Conservation (phyloP, 2,113 vertebrate species). For the Rostratula benghalensis region DNA sequence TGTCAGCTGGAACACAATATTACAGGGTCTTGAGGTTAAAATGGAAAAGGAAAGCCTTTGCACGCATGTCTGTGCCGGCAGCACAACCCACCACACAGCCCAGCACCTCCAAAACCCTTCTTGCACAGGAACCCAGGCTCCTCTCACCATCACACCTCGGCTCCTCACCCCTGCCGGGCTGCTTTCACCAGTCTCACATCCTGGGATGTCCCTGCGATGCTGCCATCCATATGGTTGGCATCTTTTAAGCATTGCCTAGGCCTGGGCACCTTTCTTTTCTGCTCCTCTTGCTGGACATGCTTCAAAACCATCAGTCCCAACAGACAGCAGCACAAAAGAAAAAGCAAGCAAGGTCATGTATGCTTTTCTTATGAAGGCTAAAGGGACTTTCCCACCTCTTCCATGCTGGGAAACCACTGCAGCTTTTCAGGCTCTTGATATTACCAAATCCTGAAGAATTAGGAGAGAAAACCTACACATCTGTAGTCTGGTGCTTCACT, state of each 20-base stretch:
- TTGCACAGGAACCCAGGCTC: not conserved
- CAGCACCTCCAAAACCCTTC: not conserved
- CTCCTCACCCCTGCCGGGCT: fast-evolving
- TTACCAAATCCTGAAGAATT: not conserved
- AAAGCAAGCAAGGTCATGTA: not conserved
- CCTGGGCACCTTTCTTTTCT: not conserved
- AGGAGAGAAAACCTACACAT: not conserved
- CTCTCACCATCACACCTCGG: fast-evolving
- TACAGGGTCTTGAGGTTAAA: constrained; percentile 48
- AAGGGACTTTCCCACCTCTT: not conserved
- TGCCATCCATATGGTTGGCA: fast-evolving
- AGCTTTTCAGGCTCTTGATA: not conserved
- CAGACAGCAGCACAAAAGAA: fast-evolving
- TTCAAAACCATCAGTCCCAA: not conserved
- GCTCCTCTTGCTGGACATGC: not conserved
- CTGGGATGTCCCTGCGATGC: fast-evolving
- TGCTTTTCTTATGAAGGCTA: not conserved
- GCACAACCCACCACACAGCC: not conserved
- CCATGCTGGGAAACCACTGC: not conserved
- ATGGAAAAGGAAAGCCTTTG: constrained; percentile 2
- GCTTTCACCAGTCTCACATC: fast-evolving
- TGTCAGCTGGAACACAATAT: constrained; percentile 59
- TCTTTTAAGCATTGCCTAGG: too few relatives aligned
- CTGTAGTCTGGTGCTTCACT: not conserved
- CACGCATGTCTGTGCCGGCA: not conserved